Conservation (phyloP, 1,140 invertebrate genomes). For the Lysiphlebus fabarum region DNA sequence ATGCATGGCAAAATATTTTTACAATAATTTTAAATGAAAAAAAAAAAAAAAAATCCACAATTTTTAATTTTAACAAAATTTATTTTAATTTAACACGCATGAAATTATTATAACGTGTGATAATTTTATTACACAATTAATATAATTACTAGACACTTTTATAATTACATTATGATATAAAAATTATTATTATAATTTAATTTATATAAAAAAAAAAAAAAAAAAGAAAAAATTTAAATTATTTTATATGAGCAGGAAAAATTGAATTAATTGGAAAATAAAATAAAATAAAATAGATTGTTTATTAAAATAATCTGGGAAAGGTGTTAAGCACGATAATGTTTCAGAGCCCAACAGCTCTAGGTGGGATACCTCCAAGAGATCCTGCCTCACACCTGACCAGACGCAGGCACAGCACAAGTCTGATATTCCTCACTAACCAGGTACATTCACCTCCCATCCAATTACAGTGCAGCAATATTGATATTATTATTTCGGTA, state of each 20-base stretch:
- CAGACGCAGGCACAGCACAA: conserved; percentile 67
- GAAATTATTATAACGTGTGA: too few species aligned
- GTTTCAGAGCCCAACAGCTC: conserved; percentile 60
- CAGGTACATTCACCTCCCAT: conserved; percentile 56
- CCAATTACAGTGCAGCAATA: background rate
- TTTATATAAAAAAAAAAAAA: background rate
- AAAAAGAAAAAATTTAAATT: too few species aligned
- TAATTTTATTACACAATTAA: too few species aligned
- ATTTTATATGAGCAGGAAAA: too few species aligned
- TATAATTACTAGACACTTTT: background rate
- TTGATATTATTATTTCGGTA: too few species aligned
- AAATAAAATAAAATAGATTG: conserved; percentile 10
- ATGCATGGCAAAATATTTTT: background rate
- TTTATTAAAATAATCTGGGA: conserved; percentile 24
- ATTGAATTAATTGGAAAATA: background rate
- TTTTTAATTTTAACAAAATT: too few species aligned
- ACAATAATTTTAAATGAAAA: conserved; percentile 8
- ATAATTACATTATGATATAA: background rate
- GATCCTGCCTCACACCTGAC: conserved; percentile 62
- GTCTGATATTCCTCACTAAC: conserved; percentile 60
- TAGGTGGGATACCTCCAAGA: conserved; percentile 50
- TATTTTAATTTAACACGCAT: too few species aligned
- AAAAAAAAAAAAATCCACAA: background rate
- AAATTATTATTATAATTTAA: background rate
- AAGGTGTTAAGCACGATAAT: conserved; percentile 51